phyloP scores from a whole-genome alignment of 2,113 vertebrate genomes.

The Anolis carolinensis region DNA sequence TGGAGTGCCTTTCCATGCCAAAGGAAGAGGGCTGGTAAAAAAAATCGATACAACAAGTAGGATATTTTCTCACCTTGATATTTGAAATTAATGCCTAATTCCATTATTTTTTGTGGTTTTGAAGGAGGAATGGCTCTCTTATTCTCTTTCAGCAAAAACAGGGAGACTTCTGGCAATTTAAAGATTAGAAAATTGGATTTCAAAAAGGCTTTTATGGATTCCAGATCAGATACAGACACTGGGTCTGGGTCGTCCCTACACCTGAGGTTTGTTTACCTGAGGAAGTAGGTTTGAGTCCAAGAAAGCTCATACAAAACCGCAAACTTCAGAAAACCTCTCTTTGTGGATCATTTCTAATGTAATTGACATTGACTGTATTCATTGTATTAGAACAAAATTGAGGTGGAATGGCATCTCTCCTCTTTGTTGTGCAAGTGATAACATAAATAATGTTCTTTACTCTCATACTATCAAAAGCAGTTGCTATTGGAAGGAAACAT shows the following conservation, averaged over 20 bases:
- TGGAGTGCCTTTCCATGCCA: constrained; percentile 96
- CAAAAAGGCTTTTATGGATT: too few species aligned
- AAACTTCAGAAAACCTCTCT: background rate
- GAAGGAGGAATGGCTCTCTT: background rate
- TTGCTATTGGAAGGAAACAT: background rate
- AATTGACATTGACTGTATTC: background rate
- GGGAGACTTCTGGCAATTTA: background rate
- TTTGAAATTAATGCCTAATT: background rate
- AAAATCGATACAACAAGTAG: constrained; percentile 98
- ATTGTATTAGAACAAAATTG: background rate
- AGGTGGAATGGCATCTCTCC: background rate
- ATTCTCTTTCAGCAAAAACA: background rate
- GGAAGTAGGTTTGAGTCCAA: too few species aligned
- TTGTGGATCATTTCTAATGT: background rate
- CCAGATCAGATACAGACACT: too few species aligned
- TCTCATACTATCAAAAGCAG: background rate
- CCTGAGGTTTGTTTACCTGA: too few species aligned
- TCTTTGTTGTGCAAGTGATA: too few species aligned
- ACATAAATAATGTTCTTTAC: background rate
- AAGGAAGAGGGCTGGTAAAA: constrained; percentile 96
- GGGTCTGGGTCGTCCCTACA: too few species aligned
- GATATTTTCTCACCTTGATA: constrained; percentile 29
- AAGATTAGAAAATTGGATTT: too few species aligned
- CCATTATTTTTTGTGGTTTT: background rate
- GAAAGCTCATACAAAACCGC: background rate